Evolutionary conservation across 2,113 vertebrate genomes (phyloP), one percentile per base, ranked within the genome.

Genomic region (Vulpes lagopus): DNA sequence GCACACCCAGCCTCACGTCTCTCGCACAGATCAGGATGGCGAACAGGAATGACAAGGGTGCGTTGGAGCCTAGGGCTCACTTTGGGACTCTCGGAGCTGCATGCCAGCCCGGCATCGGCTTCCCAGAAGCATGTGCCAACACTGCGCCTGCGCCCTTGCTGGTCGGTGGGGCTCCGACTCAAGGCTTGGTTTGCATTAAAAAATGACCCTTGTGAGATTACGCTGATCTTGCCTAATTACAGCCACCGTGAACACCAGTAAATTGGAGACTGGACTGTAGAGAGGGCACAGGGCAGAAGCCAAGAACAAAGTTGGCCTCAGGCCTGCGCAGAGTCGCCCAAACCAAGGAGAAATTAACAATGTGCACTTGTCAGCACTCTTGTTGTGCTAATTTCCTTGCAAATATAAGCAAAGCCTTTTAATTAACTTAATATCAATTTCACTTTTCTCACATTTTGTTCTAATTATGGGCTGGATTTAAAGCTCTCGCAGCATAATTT

Each of bases 351-450:
- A 86, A 93, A 94, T 93, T 62, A 91, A 78, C 94, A 95, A 84
- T 19, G 82, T 53, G 32, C 67, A 12, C 78, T 76, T 69, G 86
- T 96, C 96, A 97, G 97, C 96, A 95, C 74, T 91, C 89, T 83
- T 35, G 55, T 86, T 94, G 89, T 86, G 96, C 74, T 97, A 90
- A 98, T 95, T 97, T 97, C 86, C 87, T 87, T 92, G 96, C 92
- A 96, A 97, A 97, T 93, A 97, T 62, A 97, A 97, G 96, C 97
- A 97, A 97, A 96, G 95, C 74, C 96, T 96, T 98, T 97, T 97
- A 97, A 98, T 98, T 97, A 98, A 95, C 96, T 96, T 98, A 97
- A 97, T 98, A 98, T 97, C 97, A 97, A 97, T 97, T 98, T 98
- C 93, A 97, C 89, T 96, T 98, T 97, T 97, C 95, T 98, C 89